A percentile compares a stretch with the other conserved stretches of the same genome.
Evolutionary conservation across 2,113 vertebrate genomes (phyloP).

Genomic region (Pachypanchax playfairii): DNA sequence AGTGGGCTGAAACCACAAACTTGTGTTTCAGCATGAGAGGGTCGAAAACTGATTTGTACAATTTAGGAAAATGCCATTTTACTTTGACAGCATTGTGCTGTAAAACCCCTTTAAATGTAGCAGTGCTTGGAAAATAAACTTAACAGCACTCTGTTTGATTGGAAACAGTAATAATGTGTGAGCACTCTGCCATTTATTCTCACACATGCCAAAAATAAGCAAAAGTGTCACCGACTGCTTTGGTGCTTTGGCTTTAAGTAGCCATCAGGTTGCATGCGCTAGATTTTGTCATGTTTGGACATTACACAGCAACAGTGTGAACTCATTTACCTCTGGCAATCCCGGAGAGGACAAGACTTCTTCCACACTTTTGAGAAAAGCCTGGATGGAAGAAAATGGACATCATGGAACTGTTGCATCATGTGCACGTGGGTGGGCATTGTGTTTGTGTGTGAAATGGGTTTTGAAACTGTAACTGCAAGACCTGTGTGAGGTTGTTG

Average conservation of each 20-base stretch:
- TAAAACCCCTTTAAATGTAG: constrained; percentile 1
- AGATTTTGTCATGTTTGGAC: constrained; percentile 42
- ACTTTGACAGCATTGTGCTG: constrained; percentile 16
- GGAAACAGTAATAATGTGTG: neutral
- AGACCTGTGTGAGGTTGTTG: constrained; percentile 87
- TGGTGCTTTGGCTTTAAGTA: constrained; percentile 29
- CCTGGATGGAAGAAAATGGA: constrained; percentile 75
- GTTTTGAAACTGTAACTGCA: constrained; percentile 20
- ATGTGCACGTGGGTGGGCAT: constrained; percentile 33
- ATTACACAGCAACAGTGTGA: constrained; percentile 52
- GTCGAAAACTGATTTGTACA: constrained; percentile 16
- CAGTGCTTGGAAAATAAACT: neutral
- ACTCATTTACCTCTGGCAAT: constrained; percentile 74
- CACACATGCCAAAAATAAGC: constrained; percentile 26
- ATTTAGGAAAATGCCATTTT: constrained; percentile 20
- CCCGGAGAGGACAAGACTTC: constrained; percentile 81
- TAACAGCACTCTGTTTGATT: constrained; percentile 1
- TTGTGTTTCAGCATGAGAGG: constrained; percentile 38
- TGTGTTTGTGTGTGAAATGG: constrained; percentile 40
- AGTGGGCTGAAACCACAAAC: constrained; percentile 54
- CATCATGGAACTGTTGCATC: constrained; percentile 53
- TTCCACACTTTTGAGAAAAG: constrained; percentile 86
- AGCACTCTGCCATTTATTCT: constrained; percentile 14
- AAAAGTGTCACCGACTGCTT: constrained; percentile 12
- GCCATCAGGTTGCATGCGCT: constrained; percentile 41